phyloP scores from a whole-genome alignment of 2,888 invertebrate species.

The Dryobotodes eremita region DNA sequence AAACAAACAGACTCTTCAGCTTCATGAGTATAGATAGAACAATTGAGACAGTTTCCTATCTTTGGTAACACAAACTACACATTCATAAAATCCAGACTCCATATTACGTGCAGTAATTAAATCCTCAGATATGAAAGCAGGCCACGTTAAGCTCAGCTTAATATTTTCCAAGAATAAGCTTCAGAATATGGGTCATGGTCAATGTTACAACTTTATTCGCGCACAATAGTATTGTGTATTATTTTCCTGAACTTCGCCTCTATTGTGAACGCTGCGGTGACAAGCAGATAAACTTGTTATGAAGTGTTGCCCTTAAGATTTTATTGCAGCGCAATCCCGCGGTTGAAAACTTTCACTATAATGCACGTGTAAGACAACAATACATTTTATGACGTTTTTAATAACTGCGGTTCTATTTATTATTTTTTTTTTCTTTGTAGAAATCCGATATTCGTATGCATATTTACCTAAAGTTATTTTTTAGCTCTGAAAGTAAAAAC shows the following conservation, averaged over 20 bases:
- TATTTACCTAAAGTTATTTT: too few species aligned
- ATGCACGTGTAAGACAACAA: too few species aligned
- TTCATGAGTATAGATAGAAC: background rate
- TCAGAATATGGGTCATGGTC: slow-evolving; percentile 39
- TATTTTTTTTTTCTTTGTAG: background rate
- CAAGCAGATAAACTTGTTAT: slow-evolving; percentile 41
- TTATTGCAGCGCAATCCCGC: background rate
- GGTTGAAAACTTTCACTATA: background rate
- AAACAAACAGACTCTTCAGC: too few species aligned
- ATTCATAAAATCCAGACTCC: background rate
- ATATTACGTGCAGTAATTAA: background rate
- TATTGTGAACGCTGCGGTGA: slow-evolving; percentile 11
- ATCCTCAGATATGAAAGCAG: slow-evolving; percentile 2
- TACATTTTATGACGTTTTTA: background rate
- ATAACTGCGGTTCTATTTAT: background rate
- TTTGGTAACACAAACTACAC: background rate
- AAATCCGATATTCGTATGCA: too few species aligned
- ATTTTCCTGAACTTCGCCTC: too few species aligned
- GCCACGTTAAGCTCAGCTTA: slow-evolving; percentile 6
- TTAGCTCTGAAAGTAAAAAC: too few species aligned
- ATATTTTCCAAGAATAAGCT: background rate
- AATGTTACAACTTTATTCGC: too few species aligned
- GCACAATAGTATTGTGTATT: too few species aligned
- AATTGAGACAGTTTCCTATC: background rate
- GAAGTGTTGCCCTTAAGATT: background rate